Conservation (phyloP, 2,888 invertebrate genomes). For the Tinea trinotella region DNA sequence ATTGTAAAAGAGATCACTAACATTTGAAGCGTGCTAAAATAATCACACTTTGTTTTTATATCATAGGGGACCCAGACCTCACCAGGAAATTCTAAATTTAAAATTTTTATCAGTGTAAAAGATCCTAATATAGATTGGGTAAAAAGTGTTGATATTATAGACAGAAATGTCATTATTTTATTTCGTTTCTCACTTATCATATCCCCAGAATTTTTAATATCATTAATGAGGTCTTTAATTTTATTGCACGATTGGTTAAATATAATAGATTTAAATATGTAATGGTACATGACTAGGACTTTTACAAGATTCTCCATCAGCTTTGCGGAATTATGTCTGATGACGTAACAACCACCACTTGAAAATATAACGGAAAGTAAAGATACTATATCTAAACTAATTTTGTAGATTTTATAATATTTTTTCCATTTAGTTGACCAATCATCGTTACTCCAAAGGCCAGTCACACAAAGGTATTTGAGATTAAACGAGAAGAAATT, state of each 20-base stretch:
- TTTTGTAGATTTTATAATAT: constrained; percentile 40
- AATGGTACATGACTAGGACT: constrained; percentile 40
- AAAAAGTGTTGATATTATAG: constrained; percentile 31
- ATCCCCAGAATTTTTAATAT: constrained; percentile 45
- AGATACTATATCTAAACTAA: constrained; percentile 31
- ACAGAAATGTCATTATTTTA: constrained; percentile 35
- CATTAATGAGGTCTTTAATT: constrained; percentile 34
- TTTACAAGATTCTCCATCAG: constrained; percentile 46
- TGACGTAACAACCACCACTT: constrained; percentile 37
- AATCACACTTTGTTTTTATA: constrained; percentile 33
- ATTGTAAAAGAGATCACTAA: constrained; percentile 31
- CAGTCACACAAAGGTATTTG: constrained; percentile 41
- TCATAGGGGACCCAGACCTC: constrained; percentile 58
- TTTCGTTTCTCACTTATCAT: constrained; percentile 33
- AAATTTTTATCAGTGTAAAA: constrained; percentile 34
- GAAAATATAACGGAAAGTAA: constrained; percentile 33
- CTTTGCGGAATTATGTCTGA: constrained; percentile 30
- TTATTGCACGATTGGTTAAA: constrained; percentile 37
- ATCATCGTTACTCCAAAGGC: constrained; percentile 44
- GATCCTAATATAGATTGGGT: constrained; percentile 29
- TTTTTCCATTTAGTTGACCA: constrained; percentile 27
- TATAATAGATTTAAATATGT: constrained; percentile 37
- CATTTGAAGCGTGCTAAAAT: constrained; percentile 31
- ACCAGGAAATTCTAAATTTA: constrained; percentile 40
- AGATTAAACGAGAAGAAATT: constrained; percentile 47